These are phyloP conservation scores for Clytia hemisphaerica DNA, from an alignment of 30 jellyfish, hydroid and myxozoan genomes.

Conservation along the genomic window DNA sequence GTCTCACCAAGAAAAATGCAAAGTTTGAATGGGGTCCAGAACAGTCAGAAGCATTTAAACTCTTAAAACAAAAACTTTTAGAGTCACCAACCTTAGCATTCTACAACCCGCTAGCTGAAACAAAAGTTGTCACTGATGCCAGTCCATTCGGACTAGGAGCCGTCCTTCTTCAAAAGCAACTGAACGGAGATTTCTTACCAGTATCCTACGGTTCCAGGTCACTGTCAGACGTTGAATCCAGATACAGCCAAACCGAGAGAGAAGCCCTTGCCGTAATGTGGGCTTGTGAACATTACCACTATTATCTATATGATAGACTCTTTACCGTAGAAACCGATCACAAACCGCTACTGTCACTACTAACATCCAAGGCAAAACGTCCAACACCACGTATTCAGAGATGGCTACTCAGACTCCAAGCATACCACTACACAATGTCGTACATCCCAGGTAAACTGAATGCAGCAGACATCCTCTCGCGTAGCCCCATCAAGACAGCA, in stretches of 20 bases:
- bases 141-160: conserved; percentile 48
- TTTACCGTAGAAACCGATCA: conserved; percentile 44
- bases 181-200: conserved; percentile 20
- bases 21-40: conserved; percentile 20
- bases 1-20: conserved; percentile 21
- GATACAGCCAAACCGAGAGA: conserved; percentile 43
- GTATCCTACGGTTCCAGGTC: conserved; percentile 43
- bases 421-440: no score
- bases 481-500: no score
- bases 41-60: conserved; percentile 18
- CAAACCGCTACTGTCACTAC: conserved; percentile 23
- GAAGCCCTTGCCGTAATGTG: conserved; percentile 41
- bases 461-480: conserved; percentile 37
- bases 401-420: no score
- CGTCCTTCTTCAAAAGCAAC: conserved; percentile 24
- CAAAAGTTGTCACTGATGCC: conserved; percentile 41
- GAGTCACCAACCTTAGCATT: conserved; percentile 25
- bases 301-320: conserved; percentile 34
- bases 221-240: conserved; percentile 29
- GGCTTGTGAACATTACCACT: conserved; percentile 32
- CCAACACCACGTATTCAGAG: no score
- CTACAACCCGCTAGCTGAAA: conserved; percentile 32
- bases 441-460: conserved; percentile 38
- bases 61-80: conserved; percentile 32
- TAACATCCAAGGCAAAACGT: no score